Conservation (phyloP, 2,888 invertebrate species). For the Iphiclides podalirius region DNA sequence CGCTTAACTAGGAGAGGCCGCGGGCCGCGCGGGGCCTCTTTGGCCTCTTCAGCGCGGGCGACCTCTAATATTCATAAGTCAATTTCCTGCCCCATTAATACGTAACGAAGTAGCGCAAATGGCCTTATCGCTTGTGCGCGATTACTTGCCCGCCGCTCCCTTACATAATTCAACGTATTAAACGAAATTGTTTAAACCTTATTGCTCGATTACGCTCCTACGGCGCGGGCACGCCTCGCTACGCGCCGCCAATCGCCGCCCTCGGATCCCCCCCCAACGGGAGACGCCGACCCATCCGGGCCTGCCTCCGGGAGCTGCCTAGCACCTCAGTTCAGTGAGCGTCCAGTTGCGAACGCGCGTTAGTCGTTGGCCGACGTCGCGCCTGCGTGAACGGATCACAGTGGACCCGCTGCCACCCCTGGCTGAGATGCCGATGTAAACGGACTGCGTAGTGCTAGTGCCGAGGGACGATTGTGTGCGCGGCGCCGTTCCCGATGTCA, state of each 20-base stretch:
- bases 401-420: too few relatives aligned
- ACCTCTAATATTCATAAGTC: conserved; percentile 81
- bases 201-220: conserved; percentile 80
- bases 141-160: conserved; percentile 78
- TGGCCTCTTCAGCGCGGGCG: conserved; percentile 66
- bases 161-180: conserved; percentile 82
- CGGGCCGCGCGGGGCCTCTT: conserved; percentile 70
- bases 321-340: conserved; percentile 40
- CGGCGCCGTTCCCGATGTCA: conserved; percentile 4
- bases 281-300: conserved; percentile 31
- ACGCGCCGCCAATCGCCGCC: conserved; percentile 61
- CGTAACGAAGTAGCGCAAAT: conserved; percentile 81
- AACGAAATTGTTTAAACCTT: conserved; percentile 82
- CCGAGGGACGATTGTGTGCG: too few relatives aligned
- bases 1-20: conserved; percentile 76
- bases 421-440: too few relatives aligned
- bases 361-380: conserved; percentile 45
- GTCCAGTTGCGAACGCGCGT: conserved; percentile 46
- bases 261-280: conserved; percentile 36
- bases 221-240: conserved; percentile 74
- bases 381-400: conserved; percentile 43
- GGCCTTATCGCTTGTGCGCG: conserved; percentile 80
- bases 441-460: conserved; percentile 12
- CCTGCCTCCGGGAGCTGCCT: conserved; percentile 41
- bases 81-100: conserved; percentile 80